Percentiles rank a stretch among this genome's conserved stretches.
Evolutionary conservation across 2,113 vertebrate species (phyloP).

Genomic region (western clawed frog (Xenopus tropicalis)): DNA sequence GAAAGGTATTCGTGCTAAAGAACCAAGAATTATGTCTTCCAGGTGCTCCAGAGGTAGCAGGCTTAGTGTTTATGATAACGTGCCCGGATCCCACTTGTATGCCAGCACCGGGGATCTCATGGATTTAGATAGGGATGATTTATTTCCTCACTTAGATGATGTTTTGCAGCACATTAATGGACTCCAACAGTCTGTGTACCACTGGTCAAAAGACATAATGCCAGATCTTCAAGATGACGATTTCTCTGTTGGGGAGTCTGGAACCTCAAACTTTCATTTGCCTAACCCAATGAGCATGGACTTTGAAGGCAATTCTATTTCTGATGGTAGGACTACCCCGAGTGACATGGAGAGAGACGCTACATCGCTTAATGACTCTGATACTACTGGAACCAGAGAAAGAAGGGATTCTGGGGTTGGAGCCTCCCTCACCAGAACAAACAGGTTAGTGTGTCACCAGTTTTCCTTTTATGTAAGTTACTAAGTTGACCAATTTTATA

Average conservation of each 20-base stretch:
- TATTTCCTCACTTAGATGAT: slow-evolving; percentile 89
- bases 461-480: neutral
- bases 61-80: slow-evolving; percentile 81
- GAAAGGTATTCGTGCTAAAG: slow-evolving; percentile 60
- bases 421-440: slow-evolving; percentile 89
- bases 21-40: slow-evolving; percentile 65
- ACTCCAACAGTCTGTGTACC: slow-evolving; percentile 85
- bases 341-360: slow-evolving; percentile 83
- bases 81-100: slow-evolving; percentile 90
- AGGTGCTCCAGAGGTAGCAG: slow-evolving; percentile 73
- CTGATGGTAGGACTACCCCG: slow-evolving; percentile 78
- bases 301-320: slow-evolving; percentile 85
- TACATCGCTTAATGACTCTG: slow-evolving; percentile 78
- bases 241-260: slow-evolving; percentile 44
- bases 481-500: neutral
- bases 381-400: slow-evolving; percentile 76
- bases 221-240: slow-evolving; percentile 63
- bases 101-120: slow-evolving; percentile 93
- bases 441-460: slow-evolving; percentile 69
- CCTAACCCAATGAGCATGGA: slow-evolving; percentile 80
- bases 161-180: slow-evolving; percentile 90
- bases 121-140: slow-evolving; percentile 86
- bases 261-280: slow-evolving; percentile 55
- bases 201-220: slow-evolving; percentile 83
- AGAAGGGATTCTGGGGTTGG: slow-evolving; percentile 94